Evolutionary conservation across 2,113 vertebrate genomes (phyloP).

Genomic region (Eurypyga helias): DNA sequence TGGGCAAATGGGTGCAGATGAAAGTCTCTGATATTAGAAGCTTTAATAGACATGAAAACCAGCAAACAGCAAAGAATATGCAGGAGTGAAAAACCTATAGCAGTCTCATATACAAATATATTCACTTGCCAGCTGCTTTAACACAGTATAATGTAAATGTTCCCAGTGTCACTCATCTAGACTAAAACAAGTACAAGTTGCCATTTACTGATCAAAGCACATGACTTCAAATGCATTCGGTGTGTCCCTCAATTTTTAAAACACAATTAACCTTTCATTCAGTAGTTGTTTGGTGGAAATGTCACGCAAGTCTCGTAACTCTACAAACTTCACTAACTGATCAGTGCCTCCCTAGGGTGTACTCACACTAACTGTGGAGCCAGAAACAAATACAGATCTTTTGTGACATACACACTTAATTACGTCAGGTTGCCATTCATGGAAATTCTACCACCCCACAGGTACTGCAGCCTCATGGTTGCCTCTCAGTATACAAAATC

Average conservation of each 20-base stretch:
- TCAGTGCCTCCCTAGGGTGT: accelerated
- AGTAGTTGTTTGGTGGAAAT: neutral
- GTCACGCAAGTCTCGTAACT: neutral
- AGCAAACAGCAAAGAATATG: neutral
- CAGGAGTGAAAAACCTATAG: neutral
- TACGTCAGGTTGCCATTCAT: neutral
- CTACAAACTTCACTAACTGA: neutral
- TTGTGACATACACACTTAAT: neutral
- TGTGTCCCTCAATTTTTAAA: constrained; percentile 3
- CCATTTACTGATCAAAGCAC: constrained; percentile 21
- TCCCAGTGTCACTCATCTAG: neutral
- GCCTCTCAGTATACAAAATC: neutral
- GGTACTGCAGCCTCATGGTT: neutral
- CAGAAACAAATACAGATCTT: neutral
- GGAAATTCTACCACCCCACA: neutral
- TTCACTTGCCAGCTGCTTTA: neutral
- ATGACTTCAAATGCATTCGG: neutral
- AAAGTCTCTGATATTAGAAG: neutral
- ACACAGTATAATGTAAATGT: neutral
- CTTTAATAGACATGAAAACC: neutral
- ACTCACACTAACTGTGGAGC: neutral
- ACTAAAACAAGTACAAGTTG: neutral
- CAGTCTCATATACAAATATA: neutral
- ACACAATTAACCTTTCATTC: neutral
- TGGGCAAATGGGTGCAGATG: neutral